phyloP scores from a whole-genome alignment of 1,140 invertebrate species.

The Belonocnema kinseyi region DNA sequence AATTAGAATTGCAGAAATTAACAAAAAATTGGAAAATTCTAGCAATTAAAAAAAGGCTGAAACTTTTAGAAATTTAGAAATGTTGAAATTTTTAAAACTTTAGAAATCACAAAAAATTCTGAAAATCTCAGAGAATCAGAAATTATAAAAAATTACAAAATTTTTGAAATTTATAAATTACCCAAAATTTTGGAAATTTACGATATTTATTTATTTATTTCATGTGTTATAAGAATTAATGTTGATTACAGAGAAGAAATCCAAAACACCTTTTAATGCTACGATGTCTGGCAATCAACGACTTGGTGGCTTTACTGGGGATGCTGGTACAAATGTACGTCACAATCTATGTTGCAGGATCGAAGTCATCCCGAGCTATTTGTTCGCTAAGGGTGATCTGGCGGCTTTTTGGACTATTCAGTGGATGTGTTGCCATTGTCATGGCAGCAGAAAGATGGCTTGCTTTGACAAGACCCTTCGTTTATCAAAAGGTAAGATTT shows the following conservation, averaged over 20 bases:
- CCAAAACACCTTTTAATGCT: constrained; percentile 88
- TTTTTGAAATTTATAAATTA: too few relatives aligned
- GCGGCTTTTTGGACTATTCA: constrained; percentile 88
- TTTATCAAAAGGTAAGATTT: constrained; percentile 87
- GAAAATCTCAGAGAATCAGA: too few relatives aligned
- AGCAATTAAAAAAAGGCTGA: too few relatives aligned
- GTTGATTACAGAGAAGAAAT: constrained; percentile 80
- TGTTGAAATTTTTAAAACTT: too few relatives aligned
- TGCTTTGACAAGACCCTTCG: constrained; percentile 89
- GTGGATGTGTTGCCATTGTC: constrained; percentile 89
- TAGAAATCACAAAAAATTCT: too few relatives aligned
- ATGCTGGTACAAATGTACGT: constrained; percentile 81
- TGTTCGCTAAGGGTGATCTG: constrained; percentile 85
- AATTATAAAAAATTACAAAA: too few relatives aligned
- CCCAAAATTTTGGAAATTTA: too few relatives aligned
- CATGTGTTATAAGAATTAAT: neutral
- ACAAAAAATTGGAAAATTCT: too few relatives aligned
- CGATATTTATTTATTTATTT: too few relatives aligned
- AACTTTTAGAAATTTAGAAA: too few relatives aligned
- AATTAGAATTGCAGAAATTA: too few relatives aligned
- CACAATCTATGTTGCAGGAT: constrained; percentile 74
- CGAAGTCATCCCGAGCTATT: constrained; percentile 66
- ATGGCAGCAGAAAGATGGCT: constrained; percentile 92
- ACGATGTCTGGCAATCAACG: constrained; percentile 86
- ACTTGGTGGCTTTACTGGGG: constrained; percentile 85